phyloP scores from a whole-genome alignment of 2,888 invertebrate species.

The Acanthosepion esculentum region DNA sequence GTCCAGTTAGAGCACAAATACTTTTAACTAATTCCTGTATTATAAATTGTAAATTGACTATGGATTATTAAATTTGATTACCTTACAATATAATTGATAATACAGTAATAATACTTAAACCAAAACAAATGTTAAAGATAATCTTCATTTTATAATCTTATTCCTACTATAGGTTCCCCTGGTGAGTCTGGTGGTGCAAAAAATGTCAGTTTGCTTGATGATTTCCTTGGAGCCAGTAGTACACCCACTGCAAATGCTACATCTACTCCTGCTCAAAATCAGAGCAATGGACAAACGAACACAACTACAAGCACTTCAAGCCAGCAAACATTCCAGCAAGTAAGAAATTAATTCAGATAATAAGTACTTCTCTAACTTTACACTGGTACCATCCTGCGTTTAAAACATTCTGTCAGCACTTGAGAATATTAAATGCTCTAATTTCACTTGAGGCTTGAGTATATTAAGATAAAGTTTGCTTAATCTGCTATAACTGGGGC shows the following conservation, averaged over 20 bases:
- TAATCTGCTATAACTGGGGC: no score
- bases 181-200: constrained; percentile 51
- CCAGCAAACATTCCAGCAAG: constrained; percentile 49
- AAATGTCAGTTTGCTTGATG: constrained; percentile 52
- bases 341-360: neutral
- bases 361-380: no score
- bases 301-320: neutral
- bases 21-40: no score
- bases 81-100: no score
- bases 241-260: constrained; percentile 51
- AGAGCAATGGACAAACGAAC: neutral
- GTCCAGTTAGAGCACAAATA: no score
- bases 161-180: constrained; percentile 42
- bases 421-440: no score
- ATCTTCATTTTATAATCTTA: neutral
- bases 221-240: constrained; percentile 54
- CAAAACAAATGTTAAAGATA: neutral
- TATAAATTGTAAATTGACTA: no score
- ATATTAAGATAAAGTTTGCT: no score
- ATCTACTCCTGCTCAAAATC: neutral
- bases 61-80: no score
- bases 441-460: no score
- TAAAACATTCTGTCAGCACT: no score
- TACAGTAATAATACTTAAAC: neutral
- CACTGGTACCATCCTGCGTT: no score